phyloP scores from a whole-genome alignment of 2,113 vertebrate species.

The Cnemophilus loriae region DNA sequence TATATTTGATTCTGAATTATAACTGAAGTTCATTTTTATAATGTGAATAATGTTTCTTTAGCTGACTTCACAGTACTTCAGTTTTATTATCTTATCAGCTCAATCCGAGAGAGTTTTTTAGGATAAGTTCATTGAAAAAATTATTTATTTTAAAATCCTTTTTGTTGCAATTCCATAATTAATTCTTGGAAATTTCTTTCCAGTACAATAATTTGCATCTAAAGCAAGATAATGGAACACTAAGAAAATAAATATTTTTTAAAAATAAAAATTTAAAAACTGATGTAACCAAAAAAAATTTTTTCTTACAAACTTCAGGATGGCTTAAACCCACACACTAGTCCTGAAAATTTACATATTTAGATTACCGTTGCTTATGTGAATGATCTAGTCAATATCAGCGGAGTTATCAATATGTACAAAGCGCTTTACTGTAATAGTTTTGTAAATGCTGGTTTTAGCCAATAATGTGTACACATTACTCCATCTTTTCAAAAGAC shows the following conservation, averaged over 20 bases:
- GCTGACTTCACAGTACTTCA: not conserved
- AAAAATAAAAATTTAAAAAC: not conserved
- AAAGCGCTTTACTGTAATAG: not conserved
- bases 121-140: not conserved
- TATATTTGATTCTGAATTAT: not conserved
- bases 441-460: not conserved
- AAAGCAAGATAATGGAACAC: not conserved
- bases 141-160: not conserved
- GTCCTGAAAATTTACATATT: not conserved
- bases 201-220: not conserved
- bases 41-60: not conserved
- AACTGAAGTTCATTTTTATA: not conserved
- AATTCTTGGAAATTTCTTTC: not conserved
- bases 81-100: not conserved
- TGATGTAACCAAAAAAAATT: not conserved
- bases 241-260: not conserved
- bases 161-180: not conserved
- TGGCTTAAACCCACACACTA: not conserved
- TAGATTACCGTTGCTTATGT: not conserved
- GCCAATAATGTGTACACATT: not conserved
- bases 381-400: not conserved
- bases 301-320: not conserved
- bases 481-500: not conserved
- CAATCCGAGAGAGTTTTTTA: not conserved
- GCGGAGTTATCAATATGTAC: not conserved